These are phyloP conservation scores for Periophthalmus modestus DNA, from an alignment of 2,113 vertebrate species.

Conservation along the genomic window DNA sequence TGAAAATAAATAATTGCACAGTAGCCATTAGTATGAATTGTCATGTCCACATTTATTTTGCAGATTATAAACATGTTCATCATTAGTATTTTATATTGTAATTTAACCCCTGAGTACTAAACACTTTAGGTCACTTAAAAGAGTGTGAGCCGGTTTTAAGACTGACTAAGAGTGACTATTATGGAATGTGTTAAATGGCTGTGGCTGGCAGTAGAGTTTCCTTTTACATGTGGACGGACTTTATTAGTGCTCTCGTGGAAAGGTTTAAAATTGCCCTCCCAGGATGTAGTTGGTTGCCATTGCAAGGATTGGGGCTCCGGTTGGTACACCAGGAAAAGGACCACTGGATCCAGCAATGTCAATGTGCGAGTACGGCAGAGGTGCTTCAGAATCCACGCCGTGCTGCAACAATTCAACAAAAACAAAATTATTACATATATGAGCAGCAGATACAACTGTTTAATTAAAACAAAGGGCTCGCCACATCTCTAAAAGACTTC, in stretches of 20 bases:
- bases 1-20: background rate
- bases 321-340: constrained; percentile 82
- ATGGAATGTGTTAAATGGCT: constrained; percentile 1
- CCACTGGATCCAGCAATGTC: constrained; percentile 83
- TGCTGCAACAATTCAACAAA: constrained; percentile 52
- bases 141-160: constrained; percentile 15
- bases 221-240: constrained; percentile 14
- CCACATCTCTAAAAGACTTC: no score
- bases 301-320: constrained; percentile 78
- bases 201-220: constrained; percentile 4
- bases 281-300: constrained; percentile 78
- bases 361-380: constrained; percentile 79
- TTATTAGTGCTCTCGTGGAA: background rate
- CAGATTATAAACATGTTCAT: constrained; percentile 5
- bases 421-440: background rate
- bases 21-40: background rate
- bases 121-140: constrained; percentile 29
- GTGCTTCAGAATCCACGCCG: constrained; percentile 73
- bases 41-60: constrained; percentile 1
- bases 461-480: no score
- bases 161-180: constrained; percentile 15
- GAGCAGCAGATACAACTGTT: background rate
- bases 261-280: constrained; percentile 27
- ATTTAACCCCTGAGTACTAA: constrained; percentile 44
- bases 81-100: background rate